phyloP scores from a whole-genome alignment of 2,797 vertebrate species.

The Salarias fasciatus region DNA sequence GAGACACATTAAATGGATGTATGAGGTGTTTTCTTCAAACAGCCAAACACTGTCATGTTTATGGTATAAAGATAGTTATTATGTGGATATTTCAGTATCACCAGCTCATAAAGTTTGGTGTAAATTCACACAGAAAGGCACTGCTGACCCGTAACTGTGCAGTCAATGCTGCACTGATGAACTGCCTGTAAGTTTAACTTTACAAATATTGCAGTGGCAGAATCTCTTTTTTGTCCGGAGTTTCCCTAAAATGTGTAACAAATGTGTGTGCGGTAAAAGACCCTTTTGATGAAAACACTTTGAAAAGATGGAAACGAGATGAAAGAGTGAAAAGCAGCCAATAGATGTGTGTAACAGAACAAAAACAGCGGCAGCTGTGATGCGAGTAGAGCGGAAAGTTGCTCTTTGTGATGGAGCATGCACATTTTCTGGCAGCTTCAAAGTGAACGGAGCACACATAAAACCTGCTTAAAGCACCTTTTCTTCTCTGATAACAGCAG shows the following conservation, averaged over 20 bases:
- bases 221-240: neutral
- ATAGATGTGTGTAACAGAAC: slow-evolving; percentile 1
- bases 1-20: no score
- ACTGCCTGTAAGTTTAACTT: neutral
- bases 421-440: neutral
- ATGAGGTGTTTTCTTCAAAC: no score
- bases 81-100: no score
- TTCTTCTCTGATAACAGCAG: slow-evolving; percentile 1
- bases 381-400: slow-evolving; percentile 1
- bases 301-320: slow-evolving; percentile 16
- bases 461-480: slow-evolving; percentile 2
- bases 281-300: slow-evolving; percentile 3
- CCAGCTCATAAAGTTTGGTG: no score
- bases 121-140: no score
- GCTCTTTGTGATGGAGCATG: slow-evolving; percentile 1
- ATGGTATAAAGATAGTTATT: no score
- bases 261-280: neutral
- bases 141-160: neutral
- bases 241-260: neutral
- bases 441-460: neutral
- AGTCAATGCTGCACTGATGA: neutral
- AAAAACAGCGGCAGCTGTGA: slow-evolving; percentile 3
- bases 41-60: no score
- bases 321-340: slow-evolving; percentile 10
- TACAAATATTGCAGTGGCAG: neutral